A percentile compares a stretch with the other conserved stretches of the same genome.
phyloP scores from a whole-genome alignment of 2,888 invertebrate genomes.

The Pimpla rufipes region DNA sequence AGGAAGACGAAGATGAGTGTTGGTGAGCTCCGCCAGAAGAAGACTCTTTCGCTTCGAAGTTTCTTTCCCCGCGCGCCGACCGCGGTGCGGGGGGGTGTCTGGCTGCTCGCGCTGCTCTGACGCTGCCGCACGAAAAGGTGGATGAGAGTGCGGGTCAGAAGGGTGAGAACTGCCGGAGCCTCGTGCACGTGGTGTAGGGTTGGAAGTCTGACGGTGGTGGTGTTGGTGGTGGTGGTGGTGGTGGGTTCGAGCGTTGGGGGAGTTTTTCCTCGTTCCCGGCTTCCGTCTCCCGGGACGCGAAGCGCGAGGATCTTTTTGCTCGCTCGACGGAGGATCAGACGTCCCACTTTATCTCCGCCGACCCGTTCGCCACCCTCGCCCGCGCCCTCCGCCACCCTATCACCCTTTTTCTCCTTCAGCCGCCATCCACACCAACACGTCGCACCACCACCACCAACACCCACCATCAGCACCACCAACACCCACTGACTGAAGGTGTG shows the following conservation, averaged over 20 bases:
- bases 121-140: constrained; percentile 64
- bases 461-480: constrained; percentile 79
- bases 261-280: constrained; percentile 79
- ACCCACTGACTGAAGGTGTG: constrained; percentile 84
- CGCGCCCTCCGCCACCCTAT: constrained; percentile 78
- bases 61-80: constrained; percentile 80
- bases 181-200: constrained; percentile 26
- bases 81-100: constrained; percentile 68
- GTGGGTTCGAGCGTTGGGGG: constrained; percentile 67
- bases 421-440: constrained; percentile 83
- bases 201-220: constrained; percentile 52
- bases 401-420: constrained; percentile 76
- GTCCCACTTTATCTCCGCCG: constrained; percentile 86
- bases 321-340: constrained; percentile 85
- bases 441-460: constrained; percentile 86
- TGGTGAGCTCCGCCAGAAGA: constrained; percentile 62
- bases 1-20: constrained; percentile 30
- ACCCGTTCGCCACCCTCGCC: constrained; percentile 87
- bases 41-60: constrained; percentile 82
- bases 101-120: constrained; percentile 55
- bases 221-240: constrained; percentile 54
- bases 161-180: constrained; percentile 57
- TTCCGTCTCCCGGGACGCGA: constrained; percentile 77
- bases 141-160: constrained; percentile 70
- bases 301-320: constrained; percentile 83